Base-by-base conservation (phyloP, 2,113 vertebrate genomes). In the Strix aluco region DNA sequence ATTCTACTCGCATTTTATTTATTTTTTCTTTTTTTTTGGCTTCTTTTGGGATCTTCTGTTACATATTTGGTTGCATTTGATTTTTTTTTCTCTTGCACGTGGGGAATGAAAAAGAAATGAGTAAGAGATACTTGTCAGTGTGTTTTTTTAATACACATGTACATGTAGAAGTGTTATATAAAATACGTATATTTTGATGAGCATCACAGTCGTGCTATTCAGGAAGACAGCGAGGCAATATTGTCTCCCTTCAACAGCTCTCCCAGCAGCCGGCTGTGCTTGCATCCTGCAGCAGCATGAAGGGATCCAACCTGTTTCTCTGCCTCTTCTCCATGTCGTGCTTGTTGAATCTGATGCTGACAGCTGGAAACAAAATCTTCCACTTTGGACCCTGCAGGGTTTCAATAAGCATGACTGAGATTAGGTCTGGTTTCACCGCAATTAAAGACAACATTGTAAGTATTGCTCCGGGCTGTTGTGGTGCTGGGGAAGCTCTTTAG, bases 391-490 rank as follows among this genome's bases (percentile, higher is more conserved):
- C 34, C 61, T 98, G 98, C 90, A 78, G 72, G 15, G 27, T 97
- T 84, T 96, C 97, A 30, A 11, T 86, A 87, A 97, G 98, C 12
- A 10, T 86, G 70, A 10, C 55, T 5, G 95, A 88, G 46, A 65
- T 98, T 4, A 96, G 96, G 82, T 67, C 97, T 81, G 96, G 95
- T 26, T 98, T 98, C 93, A 63, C 61, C 0, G 95, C 88, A 6
- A 98, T 98, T 51, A 98, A 97, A 97, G 77, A 38, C 52, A 47
- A 84, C 8, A 92, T 98, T 0, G 98, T 98, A 94, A 98, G 98
- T 98, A 92, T 29, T 47, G 36, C 36, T 32, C 15, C 0, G 1
- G 85, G 47, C 25, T 49, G 23, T 1, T 1, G 19, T 13, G 54
- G 77, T 30, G 62, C 55, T 29, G 59, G 55, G 67, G 51, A 22